Conservation (phyloP, 2,797 vertebrate genomes). For the Clarias fuscus region DNA sequence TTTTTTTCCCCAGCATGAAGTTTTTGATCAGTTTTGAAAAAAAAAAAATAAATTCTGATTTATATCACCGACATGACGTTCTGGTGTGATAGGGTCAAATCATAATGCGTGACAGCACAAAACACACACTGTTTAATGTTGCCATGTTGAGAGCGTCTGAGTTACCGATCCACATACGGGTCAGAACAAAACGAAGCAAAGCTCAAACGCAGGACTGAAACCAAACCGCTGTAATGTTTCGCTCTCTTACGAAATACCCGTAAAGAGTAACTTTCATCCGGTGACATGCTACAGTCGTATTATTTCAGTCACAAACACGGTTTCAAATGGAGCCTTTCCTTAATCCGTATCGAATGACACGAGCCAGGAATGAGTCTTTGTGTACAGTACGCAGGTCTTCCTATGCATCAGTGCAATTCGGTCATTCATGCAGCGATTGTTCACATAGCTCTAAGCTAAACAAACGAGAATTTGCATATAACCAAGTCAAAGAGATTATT, state of each 20-base stretch:
- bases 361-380: too few relatives aligned
- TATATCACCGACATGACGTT: not conserved
- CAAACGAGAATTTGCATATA: slow-evolving; percentile 16
- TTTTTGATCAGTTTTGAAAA: not conserved
- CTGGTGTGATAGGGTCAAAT: not conserved
- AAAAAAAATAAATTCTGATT: not conserved
- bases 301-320: not conserved
- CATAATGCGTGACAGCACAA: not conserved
- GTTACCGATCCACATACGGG: not conserved
- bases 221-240: not conserved
- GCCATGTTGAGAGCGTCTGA: not conserved
- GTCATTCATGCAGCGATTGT: not conserved
- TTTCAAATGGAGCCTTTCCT: not conserved
- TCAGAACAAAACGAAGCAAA: not conserved
- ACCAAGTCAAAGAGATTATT: not conserved
- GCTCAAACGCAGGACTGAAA: not conserved
- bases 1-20: not conserved
- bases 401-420: too few relatives aligned
- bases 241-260: not conserved
- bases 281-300: not conserved
- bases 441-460: not conserved
- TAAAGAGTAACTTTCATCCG: not conserved
- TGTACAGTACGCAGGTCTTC: not conserved
- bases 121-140: not conserved
- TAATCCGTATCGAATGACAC: not conserved